Conservation (phyloP, 92 coral and sea anemone species). For the Anthopleura xanthogrammica region DNA sequence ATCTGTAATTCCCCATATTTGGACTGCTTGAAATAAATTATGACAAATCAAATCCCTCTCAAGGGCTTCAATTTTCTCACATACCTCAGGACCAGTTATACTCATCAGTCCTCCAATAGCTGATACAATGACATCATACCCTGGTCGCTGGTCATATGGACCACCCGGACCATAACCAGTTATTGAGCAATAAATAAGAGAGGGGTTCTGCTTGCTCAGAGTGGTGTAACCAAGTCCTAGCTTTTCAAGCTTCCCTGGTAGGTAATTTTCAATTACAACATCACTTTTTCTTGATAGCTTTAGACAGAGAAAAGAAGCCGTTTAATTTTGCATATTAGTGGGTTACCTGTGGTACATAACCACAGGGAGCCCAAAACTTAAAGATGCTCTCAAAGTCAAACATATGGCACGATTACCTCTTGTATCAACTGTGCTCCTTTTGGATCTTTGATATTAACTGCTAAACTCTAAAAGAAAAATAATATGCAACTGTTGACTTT, state of each 20-base stretch:
- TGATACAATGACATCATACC: conserved; percentile 86
- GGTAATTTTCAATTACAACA: conserved; percentile 80
- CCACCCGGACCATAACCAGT: conserved; percentile 95
- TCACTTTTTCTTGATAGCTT: conserved; percentile 80
- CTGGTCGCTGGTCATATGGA: conserved; percentile 80
- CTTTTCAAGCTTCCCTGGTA: conserved; percentile 87
- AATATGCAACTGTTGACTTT: neutral
- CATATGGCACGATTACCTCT: conserved; percentile 45
- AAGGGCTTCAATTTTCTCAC: neutral
- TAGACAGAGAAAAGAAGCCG: neutral
- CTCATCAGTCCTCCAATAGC: conserved; percentile 91
- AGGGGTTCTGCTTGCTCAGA: conserved; percentile 55
- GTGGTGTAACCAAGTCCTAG: conserved; percentile 80
- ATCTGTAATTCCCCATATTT: no score
- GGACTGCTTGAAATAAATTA: no score
- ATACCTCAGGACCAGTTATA: conserved; percentile 95
- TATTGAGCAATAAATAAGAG: conserved; percentile 81
- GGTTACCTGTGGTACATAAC: conserved; percentile 1
- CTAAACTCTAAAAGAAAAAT: conserved; percentile 59
- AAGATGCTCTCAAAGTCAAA: neutral
- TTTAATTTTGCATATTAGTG: neutral
- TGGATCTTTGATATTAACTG: conserved; percentile 71
- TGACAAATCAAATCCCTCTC: no score
- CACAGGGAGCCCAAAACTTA: conserved; percentile 15
- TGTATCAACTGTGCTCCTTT: conserved; percentile 62